Evolutionary conservation across 2,797 vertebrate genomes (phyloP).

Genomic region (Lacerta viridis): DNA sequence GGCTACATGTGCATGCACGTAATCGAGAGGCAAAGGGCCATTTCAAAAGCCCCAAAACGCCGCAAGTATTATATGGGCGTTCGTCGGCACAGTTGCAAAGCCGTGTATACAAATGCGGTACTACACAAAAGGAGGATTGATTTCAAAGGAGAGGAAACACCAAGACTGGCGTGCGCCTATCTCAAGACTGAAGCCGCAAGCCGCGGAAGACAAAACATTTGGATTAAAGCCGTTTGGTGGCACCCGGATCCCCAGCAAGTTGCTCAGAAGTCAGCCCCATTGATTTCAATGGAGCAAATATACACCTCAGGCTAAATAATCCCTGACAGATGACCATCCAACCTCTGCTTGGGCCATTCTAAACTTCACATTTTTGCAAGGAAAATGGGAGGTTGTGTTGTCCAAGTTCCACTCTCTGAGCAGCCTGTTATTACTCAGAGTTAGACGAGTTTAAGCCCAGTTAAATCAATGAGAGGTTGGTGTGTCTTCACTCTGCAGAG

Average conservation of each 20-base stretch:
- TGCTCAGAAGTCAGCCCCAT: not conserved
- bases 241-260: not conserved
- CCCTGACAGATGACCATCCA: too few relatives aligned
- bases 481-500: not conserved
- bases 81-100: not conserved
- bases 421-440: not conserved
- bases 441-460: not conserved
- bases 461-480: not conserved
- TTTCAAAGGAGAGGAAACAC: constrained; percentile 22
- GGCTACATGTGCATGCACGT: not conserved
- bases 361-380: not conserved
- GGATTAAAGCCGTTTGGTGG: not conserved
- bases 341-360: not conserved
- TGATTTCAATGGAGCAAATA: not conserved
- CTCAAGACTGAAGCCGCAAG: not conserved
- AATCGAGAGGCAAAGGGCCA: not conserved
- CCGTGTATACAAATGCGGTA: not conserved
- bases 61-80: not conserved
- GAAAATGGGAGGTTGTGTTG: too few relatives aligned
- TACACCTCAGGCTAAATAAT: too few relatives aligned
- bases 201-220: not conserved
- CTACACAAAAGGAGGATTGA: not conserved
- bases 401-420: not conserved
- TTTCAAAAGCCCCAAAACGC: not conserved
- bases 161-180: not conserved